Evolutionary conservation across 2,113 vertebrate genomes (phyloP).

Genomic region (Tretioscincus oriximinensis): DNA sequence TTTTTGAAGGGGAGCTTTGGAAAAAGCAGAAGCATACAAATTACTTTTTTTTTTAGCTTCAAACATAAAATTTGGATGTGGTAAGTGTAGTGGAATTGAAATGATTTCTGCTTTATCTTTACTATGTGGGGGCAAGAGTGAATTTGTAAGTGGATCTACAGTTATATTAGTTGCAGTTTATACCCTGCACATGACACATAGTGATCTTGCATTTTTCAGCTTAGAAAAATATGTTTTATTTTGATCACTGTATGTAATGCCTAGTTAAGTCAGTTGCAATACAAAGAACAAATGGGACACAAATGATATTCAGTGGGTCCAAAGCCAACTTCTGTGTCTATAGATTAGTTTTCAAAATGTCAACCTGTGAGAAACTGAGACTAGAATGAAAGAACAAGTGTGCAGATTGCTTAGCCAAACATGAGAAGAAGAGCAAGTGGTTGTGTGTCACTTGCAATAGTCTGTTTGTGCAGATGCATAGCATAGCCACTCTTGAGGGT

Average conservation of each 20-base stretch:
- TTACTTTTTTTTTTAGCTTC: too few species aligned
- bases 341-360: background rate
- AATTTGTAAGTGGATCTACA: background rate
- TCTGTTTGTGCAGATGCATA: conserved; percentile 74
- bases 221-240: background rate
- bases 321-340: background rate
- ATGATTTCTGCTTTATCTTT: background rate
- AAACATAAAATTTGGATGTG: too few species aligned
- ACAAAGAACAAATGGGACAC: background rate
- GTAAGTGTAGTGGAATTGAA: background rate
- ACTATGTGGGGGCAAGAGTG: too few species aligned
- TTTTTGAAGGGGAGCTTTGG: background rate
- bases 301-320: background rate
- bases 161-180: background rate
- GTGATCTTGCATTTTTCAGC: background rate
- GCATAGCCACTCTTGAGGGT: conserved; percentile 83
- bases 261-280: background rate
- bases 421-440: conserved; percentile 54
- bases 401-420: conserved; percentile 12
- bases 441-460: conserved; percentile 66
- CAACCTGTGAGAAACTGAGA: background rate
- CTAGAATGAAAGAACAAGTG: background rate
- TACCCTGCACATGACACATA: too few species aligned
- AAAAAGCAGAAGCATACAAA: too few species aligned
- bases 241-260: background rate